phyloP scores from a whole-genome alignment of 1,140 invertebrate species.

The Streblospio benedicti region DNA sequence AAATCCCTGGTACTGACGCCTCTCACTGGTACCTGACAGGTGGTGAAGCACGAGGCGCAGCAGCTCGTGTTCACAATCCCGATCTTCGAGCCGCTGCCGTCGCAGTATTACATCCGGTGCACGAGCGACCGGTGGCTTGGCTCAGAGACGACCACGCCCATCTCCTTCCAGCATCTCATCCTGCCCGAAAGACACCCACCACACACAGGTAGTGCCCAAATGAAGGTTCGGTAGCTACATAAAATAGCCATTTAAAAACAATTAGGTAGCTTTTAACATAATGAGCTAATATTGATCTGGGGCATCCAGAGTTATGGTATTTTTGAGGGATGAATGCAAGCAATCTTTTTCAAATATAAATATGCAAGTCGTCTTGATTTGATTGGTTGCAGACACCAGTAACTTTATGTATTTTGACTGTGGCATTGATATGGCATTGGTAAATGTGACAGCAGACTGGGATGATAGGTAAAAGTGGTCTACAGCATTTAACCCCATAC shows the following conservation, averaged over 20 bases:
- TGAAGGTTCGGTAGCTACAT: conserved; percentile 8
- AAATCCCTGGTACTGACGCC: background rate
- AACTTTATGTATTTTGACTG: no score
- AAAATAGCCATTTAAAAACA: conserved; percentile 9
- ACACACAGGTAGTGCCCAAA: conserved; percentile 75
- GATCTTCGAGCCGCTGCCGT: conserved; percentile 77
- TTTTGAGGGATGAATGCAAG: no score
- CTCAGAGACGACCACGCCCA: conserved; percentile 60
- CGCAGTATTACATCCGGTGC: conserved; percentile 82
- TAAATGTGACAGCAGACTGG: no score
- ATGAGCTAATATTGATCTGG: no score
- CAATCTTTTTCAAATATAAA: no score
- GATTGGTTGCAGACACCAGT: no score
- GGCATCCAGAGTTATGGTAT: no score
- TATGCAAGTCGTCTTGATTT: no score
- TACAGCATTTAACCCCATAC: no score
- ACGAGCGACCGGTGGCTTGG: conserved; percentile 87
- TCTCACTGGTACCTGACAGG: conserved; percentile 40
- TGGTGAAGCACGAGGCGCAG: conserved; percentile 62
- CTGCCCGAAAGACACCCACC: conserved; percentile 85
- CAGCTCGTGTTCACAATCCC: conserved; percentile 93
- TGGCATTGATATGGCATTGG: no score
- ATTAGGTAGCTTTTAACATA: background rate
- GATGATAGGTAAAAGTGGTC: no score
- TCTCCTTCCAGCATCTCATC: conserved; percentile 83